A percentile compares a stretch with the other conserved stretches of the same genome.
phyloP scores from a whole-genome alignment of 2,888 invertebrate species.

The Cheilosia impressa region DNA sequence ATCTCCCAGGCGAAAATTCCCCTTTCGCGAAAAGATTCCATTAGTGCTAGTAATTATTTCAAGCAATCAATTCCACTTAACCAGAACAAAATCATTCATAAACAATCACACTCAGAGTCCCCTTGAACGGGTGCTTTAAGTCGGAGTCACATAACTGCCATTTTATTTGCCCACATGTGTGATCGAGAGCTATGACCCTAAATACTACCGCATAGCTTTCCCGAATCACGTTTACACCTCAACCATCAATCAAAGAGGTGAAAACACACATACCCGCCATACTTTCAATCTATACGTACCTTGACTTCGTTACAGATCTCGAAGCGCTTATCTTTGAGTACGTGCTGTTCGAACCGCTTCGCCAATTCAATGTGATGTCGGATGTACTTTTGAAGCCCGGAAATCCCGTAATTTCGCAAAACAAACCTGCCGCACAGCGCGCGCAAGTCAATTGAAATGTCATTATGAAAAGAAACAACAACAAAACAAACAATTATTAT shows the following conservation, averaged over 20 bases:
- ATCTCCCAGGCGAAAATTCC: constrained; percentile 12
- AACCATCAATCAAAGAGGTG: not conserved
- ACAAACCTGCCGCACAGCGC: constrained; percentile 87
- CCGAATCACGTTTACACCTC: constrained; percentile 9
- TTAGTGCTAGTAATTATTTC: not conserved
- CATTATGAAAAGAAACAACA: constrained; percentile 32
- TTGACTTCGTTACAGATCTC: constrained; percentile 96
- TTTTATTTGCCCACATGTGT: constrained; percentile 1
- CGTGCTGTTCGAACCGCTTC: constrained; percentile 93
- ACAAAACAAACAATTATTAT: constrained; percentile 1
- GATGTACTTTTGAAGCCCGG: constrained; percentile 96
- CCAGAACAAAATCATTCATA: not conserved
- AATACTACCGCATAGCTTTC: constrained; percentile 10
- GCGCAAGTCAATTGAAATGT: constrained; percentile 37
- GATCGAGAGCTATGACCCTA: constrained; percentile 26
- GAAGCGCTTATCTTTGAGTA: constrained; percentile 92
- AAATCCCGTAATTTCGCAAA: constrained; percentile 95
- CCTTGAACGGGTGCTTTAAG: not conserved
- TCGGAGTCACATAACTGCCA: not conserved
- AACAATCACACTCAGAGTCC: not conserved
- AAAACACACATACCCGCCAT: not conserved
- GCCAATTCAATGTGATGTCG: constrained; percentile 95
- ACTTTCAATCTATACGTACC: constrained; percentile 84
- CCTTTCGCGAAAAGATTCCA: not conserved
- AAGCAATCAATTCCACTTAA: constrained; percentile 12